These are phyloP conservation scores for Drosophila subobscura DNA, from an alignment of 1,140 invertebrate species.

Conservation along the genomic window DNA sequence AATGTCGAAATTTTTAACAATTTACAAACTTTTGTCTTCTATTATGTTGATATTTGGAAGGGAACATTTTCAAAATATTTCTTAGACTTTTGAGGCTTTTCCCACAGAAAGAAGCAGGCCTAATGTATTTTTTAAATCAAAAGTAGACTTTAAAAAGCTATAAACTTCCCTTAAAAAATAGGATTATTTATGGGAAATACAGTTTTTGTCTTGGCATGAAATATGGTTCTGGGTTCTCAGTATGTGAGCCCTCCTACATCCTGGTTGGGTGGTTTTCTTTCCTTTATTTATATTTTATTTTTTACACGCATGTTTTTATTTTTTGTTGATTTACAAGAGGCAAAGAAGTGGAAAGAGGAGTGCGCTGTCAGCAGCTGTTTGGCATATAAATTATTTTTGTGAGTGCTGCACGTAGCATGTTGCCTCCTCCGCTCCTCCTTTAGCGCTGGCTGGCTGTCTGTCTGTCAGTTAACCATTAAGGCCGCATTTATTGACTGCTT, in stretches of 20 bases:
- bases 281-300: background rate
- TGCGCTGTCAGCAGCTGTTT: conserved; percentile 49
- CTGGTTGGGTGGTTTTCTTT: conserved; percentile 14
- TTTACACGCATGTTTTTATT: background rate
- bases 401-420: conserved; percentile 40
- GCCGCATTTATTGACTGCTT: conserved; percentile 62
- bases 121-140: background rate
- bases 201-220: conserved; percentile 29
- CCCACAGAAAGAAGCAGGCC: no score
- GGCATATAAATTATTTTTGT: conserved; percentile 64
- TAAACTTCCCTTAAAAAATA: conserved; percentile 10
- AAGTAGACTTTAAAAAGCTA: conserved; percentile 9
- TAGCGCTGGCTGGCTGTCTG: conserved; percentile 30
- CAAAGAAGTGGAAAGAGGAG: conserved; percentile 18
- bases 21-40: no score
- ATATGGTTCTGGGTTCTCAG: conserved; percentile 19
- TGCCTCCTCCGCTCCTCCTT: conserved; percentile 17
- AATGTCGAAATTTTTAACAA: no score
- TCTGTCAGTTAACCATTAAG: conserved; percentile 47
- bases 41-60: no score
- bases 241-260: conserved; percentile 28
- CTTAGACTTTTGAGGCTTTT: no score
- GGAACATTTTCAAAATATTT: no score
- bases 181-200: conserved; percentile 35
- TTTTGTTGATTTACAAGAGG: conserved; percentile 10